Conservation (phyloP, 2,113 vertebrate species). For the Myrmophylax atrothorax region DNA sequence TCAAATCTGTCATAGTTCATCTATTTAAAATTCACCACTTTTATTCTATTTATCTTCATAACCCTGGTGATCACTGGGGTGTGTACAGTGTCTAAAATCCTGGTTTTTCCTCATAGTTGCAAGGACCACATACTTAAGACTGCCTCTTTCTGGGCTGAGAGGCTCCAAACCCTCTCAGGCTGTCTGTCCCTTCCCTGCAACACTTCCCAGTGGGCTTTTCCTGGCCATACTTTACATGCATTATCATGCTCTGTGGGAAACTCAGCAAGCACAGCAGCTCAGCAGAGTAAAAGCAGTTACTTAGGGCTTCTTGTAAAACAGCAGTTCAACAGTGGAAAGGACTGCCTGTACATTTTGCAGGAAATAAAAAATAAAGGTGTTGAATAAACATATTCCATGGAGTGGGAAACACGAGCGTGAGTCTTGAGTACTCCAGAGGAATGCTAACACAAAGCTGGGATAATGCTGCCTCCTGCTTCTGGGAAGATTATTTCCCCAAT, state of each 20-base stretch:
- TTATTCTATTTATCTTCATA: not conserved
- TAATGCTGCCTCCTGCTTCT: not conserved
- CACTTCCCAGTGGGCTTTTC: not conserved
- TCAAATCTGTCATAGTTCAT: rapidly evolving
- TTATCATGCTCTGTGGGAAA: slow-evolving; percentile 12
- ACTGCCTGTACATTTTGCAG: not conserved
- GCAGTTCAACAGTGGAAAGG: not conserved
- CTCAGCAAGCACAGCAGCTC: not conserved
- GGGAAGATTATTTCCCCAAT: not conserved
- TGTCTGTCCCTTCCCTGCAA: not conserved
- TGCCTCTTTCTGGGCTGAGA: not conserved
- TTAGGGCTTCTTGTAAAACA: not conserved
- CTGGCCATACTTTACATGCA: not conserved
- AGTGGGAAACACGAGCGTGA: not conserved
- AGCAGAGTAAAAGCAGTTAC: not conserved
- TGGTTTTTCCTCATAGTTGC: not conserved
- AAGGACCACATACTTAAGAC: not conserved
- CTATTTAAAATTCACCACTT: not conserved
- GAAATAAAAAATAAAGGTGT: not conserved
- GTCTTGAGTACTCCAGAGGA: not conserved
- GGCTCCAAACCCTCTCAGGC: not conserved
- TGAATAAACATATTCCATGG: not conserved
- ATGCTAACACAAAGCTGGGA: not conserved
- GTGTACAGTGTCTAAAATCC: rapidly evolving
- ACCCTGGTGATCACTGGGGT: not conserved